Evolutionary conservation across 2,113 vertebrate genomes (phyloP).

Genomic region (Scalopus aquaticus): DNA sequence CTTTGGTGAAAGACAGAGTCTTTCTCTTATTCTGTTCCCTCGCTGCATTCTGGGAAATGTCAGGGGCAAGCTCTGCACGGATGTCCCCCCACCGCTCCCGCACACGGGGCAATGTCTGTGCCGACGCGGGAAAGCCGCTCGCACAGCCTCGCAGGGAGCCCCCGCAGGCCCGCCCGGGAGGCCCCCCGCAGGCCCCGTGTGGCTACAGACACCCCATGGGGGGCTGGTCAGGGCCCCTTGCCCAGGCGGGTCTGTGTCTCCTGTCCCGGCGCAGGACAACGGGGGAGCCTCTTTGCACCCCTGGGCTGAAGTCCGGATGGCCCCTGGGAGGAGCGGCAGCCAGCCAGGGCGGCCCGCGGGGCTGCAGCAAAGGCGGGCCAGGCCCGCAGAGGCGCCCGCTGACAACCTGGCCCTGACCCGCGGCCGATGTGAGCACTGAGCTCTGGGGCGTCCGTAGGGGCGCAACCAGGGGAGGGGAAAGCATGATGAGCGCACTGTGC

Average conservation of each 20-base stretch:
- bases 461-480: background rate
- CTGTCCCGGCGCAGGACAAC: too few species aligned
- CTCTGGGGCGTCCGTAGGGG: background rate
- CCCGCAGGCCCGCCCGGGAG: too few species aligned
- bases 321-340: background rate
- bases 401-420: background rate
- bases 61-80: background rate
- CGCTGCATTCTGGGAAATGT: background rate
- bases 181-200: too few species aligned
- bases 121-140: too few species aligned
- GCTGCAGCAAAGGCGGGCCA: background rate
- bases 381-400: background rate
- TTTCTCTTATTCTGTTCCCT: slow-evolving; percentile 46
- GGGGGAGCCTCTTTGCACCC: background rate
- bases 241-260: background rate
- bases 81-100: background rate
- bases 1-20: slow-evolving; percentile 21
- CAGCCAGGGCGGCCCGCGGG: too few species aligned
- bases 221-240: background rate
- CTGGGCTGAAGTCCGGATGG: background rate
- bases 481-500: background rate
- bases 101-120: too few species aligned
- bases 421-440: background rate
- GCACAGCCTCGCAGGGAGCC: too few species aligned
- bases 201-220: too few species aligned